phyloP scores from a whole-genome alignment of 2,113 vertebrate genomes.

The Shinisaurus crocodilurus region DNA sequence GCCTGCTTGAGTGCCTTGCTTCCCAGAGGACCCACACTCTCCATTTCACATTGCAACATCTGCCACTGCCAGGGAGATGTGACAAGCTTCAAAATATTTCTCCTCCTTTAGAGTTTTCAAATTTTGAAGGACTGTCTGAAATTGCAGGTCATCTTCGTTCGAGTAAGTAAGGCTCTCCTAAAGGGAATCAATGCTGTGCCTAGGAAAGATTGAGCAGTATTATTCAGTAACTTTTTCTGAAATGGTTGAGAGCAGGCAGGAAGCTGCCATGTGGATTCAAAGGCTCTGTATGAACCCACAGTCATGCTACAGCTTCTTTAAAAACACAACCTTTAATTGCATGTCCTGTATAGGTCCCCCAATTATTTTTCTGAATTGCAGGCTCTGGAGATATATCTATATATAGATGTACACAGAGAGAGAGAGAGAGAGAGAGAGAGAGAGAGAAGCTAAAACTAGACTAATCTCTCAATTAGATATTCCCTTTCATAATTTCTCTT shows the following conservation, averaged over 20 bases:
- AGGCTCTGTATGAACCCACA: conserved; percentile 50
- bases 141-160: background rate
- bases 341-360: conserved; percentile 27
- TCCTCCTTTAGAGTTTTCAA: background rate
- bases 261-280: conserved; percentile 60
- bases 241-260: conserved; percentile 48
- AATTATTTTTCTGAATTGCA: conserved; percentile 59
- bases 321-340: conserved; percentile 57
- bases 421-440: too few relatives aligned
- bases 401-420: background rate
- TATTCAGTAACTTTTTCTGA: conserved; percentile 56
- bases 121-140: conserved; percentile 33
- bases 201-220: conserved; percentile 49
- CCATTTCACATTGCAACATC: conserved; percentile 15
- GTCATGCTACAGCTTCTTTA: conserved; percentile 53
- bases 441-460: background rate
- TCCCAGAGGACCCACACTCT: background rate
- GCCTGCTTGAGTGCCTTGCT: background rate
- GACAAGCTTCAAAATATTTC: conserved; percentile 23
- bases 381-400: conserved; percentile 41
- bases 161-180: background rate
- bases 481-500: conserved; percentile 53
- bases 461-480: conserved; percentile 57
- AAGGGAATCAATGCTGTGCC: conserved; percentile 18
- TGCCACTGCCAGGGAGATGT: conserved; percentile 11